phyloP scores from a whole-genome alignment of 2,797 vertebrate species.

The Gymnodraco acuticeps region DNA sequence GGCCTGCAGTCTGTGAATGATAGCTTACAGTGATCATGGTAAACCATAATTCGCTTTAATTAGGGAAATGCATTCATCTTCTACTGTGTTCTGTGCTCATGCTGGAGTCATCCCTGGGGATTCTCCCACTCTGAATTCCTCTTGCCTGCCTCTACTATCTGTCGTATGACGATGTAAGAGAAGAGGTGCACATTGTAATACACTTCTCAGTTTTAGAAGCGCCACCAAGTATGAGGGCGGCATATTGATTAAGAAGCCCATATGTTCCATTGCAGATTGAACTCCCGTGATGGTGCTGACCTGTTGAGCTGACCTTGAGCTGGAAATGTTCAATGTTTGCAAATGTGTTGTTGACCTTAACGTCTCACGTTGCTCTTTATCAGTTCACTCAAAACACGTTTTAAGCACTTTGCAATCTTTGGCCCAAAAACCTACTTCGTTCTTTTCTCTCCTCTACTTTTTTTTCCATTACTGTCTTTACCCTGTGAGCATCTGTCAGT shows the following conservation, averaged over 20 bases:
- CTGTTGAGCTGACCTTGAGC: neutral
- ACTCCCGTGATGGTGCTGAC: neutral
- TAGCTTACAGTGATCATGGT: slow-evolving; percentile 55
- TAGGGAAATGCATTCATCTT: slow-evolving; percentile 74
- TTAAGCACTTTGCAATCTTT: no score
- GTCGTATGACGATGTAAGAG: slow-evolving; percentile 81
- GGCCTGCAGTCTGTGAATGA: slow-evolving; percentile 53
- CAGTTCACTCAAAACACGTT: neutral
- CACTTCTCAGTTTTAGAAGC: slow-evolving; percentile 49
- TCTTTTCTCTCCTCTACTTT: neutral
- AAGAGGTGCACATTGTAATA: slow-evolving; percentile 69
- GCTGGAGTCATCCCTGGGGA: slow-evolving; percentile 68
- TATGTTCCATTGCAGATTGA: neutral
- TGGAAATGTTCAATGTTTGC: neutral
- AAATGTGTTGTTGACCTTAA: slow-evolving; percentile 11
- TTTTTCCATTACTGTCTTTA: slow-evolving; percentile 1
- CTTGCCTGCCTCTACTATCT: slow-evolving; percentile 58
- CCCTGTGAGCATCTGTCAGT: neutral
- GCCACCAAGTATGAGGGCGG: slow-evolving; percentile 23
- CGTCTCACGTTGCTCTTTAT: neutral
- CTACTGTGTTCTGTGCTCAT: slow-evolving; percentile 61
- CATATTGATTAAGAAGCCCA: slow-evolving; percentile 28
- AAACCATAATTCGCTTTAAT: slow-evolving; percentile 75
- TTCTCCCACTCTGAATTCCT: slow-evolving; percentile 67
- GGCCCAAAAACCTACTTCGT: neutral